Conservation (phyloP, 1,140 invertebrate species). For the Caenorhabditis tropicalis region DNA sequence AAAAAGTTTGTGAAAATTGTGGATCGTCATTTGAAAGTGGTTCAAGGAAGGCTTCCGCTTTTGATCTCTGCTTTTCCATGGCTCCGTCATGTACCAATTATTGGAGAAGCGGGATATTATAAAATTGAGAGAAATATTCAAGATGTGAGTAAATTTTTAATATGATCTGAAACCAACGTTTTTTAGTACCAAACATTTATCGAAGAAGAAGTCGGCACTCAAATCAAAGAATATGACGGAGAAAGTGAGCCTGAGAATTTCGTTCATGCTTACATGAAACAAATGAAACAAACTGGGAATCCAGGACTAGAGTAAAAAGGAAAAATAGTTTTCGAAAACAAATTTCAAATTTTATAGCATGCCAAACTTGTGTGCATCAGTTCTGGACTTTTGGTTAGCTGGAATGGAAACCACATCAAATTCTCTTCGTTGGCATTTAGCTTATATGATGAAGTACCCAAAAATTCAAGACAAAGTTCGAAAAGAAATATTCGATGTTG, state of each 20-base stretch:
- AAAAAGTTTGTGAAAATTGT: background rate
- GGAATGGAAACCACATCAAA: slow-evolving; percentile 38
- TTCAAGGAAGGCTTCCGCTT: background rate
- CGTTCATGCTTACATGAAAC: slow-evolving; percentile 35
- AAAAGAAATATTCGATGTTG: slow-evolving; percentile 16
- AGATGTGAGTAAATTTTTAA: background rate
- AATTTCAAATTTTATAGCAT: too few species aligned
- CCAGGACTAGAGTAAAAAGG: slow-evolving; percentile 16
- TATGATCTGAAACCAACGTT: background rate
- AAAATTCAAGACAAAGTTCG: slow-evolving; percentile 44
- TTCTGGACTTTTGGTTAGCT: slow-evolving; percentile 1
- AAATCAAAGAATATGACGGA: background rate
- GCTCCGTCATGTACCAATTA: slow-evolving; percentile 8
- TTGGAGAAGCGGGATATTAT: slow-evolving; percentile 18
- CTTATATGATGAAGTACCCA: slow-evolving; percentile 29
- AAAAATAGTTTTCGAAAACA: too few species aligned
- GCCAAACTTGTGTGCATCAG: background rate
- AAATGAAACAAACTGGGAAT: background rate
- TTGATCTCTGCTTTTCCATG: background rate
- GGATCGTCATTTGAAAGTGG: background rate
- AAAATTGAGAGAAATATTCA: background rate
- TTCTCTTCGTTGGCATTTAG: slow-evolving; percentile 3
- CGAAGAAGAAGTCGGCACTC: background rate
- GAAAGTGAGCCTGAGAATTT: slow-evolving; percentile 19
- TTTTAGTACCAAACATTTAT: background rate